These are phyloP conservation scores for Steinernema khuongi DNA, from an alignment of 1,140 invertebrate species.

Conservation along the genomic window DNA sequence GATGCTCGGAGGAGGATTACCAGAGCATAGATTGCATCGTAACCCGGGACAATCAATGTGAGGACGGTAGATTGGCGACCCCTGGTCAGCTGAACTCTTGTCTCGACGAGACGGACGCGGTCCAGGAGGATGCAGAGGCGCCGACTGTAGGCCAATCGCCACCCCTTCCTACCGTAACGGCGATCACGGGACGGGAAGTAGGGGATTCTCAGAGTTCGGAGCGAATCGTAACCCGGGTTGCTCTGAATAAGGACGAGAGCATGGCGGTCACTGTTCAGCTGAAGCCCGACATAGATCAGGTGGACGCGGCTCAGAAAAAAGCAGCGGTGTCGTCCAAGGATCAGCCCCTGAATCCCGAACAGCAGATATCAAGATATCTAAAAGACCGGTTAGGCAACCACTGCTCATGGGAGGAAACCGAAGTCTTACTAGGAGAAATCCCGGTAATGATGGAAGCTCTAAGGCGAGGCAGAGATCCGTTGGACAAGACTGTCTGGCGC, in stretches of 20 bases:
- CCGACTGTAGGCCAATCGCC: neutral
- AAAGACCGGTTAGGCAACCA: neutral
- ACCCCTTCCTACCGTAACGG: neutral
- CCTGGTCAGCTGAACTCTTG: too few species aligned
- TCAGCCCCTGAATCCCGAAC: neutral
- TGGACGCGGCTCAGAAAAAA: neutral
- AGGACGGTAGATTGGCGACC: too few species aligned
- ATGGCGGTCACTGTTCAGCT: neutral
- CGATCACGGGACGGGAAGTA: neutral
- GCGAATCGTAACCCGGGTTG: neutral
- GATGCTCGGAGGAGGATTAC: too few species aligned
- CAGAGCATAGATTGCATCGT: too few species aligned
- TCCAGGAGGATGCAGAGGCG: neutral
- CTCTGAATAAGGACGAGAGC: neutral
- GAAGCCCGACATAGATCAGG: neutral
- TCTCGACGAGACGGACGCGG: too few species aligned
- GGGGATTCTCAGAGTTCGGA: neutral
- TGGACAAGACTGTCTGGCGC: neutral
- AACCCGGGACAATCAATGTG: too few species aligned
- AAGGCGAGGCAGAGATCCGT: neutral
- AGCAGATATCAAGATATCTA: neutral
- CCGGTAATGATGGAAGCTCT: neutral
- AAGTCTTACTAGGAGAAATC: neutral
- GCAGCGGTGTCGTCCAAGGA: neutral
- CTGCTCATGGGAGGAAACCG: neutral